A percentile compares a stretch with the other conserved stretches of the same genome.
Evolutionary conservation across 2,797 vertebrate genomes (phyloP).

Genomic region (Ciconia nigra): DNA sequence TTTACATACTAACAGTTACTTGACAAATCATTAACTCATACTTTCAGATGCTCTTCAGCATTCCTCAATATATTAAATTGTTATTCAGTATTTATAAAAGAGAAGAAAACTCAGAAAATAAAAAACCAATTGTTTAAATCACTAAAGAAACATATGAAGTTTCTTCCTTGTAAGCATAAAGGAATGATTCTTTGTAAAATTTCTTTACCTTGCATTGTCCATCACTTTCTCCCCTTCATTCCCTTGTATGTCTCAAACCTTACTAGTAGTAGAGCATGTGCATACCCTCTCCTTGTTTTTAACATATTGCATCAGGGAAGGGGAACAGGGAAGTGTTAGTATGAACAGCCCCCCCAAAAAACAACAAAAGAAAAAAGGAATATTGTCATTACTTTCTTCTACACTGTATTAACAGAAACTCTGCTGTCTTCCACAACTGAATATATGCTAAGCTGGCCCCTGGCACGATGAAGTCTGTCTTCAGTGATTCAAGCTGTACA

Average conservation of each 20-base stretch:
- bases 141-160: not conserved
- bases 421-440: not conserved
- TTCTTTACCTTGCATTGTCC: not conserved
- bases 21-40: not conserved
- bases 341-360: rapidly evolving
- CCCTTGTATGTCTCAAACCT: not conserved
- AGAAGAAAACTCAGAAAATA: not conserved
- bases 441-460: not conserved
- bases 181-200: not conserved
- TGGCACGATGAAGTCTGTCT: not conserved
- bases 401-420: not conserved
- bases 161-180: not conserved
- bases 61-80: not conserved
- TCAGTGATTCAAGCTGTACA: not conserved
- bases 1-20: not conserved
- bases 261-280: not conserved
- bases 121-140: not conserved
- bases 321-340: not conserved
- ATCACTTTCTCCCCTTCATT: not conserved
- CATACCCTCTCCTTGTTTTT: not conserved
- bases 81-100: not conserved
- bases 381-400: not conserved
- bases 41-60: not conserved
- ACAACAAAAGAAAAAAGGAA: not conserved
- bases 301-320: not conserved